Conservation (phyloP, 2,888 invertebrate species). For the Idaea aversata region DNA sequence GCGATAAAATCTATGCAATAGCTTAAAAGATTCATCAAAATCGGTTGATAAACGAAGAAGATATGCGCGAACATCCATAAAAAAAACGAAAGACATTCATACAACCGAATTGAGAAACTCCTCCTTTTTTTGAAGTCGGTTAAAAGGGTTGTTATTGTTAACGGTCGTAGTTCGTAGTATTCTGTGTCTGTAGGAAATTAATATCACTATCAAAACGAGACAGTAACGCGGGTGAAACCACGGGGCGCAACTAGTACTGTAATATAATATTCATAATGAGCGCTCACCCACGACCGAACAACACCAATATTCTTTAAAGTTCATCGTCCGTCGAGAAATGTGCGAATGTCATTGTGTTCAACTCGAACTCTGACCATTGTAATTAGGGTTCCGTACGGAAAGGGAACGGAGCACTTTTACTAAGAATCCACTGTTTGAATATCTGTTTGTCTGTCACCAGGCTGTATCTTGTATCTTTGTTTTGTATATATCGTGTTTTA, state of each 20-base stretch:
- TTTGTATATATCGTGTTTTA: no score
- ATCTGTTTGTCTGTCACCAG: neutral
- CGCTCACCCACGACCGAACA: constrained; percentile 22
- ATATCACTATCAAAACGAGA: neutral
- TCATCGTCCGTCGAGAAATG: constrained; percentile 55
- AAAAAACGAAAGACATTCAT: no score
- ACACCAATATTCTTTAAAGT: constrained; percentile 32
- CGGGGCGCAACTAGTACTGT: neutral
- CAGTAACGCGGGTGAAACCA: neutral
- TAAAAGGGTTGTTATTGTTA: no score
- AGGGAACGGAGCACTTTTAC: neutral
- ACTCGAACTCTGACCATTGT: constrained; percentile 29
- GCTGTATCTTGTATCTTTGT: no score
- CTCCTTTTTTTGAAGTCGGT: no score
- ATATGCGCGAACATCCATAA: no score
- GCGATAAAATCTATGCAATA: no score
- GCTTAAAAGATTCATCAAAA: no score
- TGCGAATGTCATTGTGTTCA: constrained; percentile 57
- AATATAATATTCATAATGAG: neutral
- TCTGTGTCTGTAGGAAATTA: neutral
- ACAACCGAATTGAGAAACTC: no score
- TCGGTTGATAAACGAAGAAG: no score
- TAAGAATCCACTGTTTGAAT: neutral
- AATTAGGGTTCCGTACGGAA: constrained; percentile 43
- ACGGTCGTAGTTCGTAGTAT: no score